Percentiles rank a stretch among this genome's conserved stretches.
Evolutionary conservation across 2,113 vertebrate species (phyloP).

Genomic region (Chroicocephalus ridibundus): DNA sequence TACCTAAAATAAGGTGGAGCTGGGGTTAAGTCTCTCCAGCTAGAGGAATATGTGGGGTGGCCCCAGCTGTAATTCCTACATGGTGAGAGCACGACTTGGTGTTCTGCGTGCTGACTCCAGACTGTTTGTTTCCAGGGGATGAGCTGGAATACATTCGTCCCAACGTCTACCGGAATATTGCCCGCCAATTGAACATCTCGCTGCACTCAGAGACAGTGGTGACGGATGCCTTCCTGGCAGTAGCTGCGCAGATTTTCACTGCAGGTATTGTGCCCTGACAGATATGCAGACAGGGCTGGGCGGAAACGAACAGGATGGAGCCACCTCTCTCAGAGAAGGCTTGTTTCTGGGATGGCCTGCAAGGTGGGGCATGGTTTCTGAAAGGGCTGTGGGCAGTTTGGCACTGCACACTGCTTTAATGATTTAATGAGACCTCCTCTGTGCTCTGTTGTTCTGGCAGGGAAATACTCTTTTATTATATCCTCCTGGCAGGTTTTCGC

Average conservation of each 20-base stretch:
- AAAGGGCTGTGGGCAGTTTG: slow-evolving; percentile 1
- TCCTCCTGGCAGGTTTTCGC: neutral
- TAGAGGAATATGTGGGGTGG: too few relatives aligned
- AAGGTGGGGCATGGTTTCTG: neutral
- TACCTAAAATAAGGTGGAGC: neutral
- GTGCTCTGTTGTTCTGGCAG: neutral
- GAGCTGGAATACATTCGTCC: slow-evolving; percentile 95
- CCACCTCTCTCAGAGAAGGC: neutral
- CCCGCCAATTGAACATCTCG: slow-evolving; percentile 90
- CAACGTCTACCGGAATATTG: slow-evolving; percentile 89
- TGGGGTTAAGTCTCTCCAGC: neutral
- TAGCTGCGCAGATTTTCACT: slow-evolving; percentile 92
- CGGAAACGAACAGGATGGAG: neutral
- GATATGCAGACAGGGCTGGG: neutral
- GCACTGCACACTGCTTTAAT: neutral
- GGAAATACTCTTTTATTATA: neutral
- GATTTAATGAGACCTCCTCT: neutral
- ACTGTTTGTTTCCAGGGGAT: slow-evolving; percentile 79
- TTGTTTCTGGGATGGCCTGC: neutral
- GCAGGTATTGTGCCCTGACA: slow-evolving; percentile 77
- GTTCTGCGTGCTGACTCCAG: neutral
- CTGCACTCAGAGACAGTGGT: slow-evolving; percentile 87
- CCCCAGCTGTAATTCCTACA: neutral
- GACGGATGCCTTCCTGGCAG: slow-evolving; percentile 91
- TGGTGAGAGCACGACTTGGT: neutral